Base-by-base conservation (phyloP, 2,113 vertebrate genomes). In the Tringa solitaria region DNA sequence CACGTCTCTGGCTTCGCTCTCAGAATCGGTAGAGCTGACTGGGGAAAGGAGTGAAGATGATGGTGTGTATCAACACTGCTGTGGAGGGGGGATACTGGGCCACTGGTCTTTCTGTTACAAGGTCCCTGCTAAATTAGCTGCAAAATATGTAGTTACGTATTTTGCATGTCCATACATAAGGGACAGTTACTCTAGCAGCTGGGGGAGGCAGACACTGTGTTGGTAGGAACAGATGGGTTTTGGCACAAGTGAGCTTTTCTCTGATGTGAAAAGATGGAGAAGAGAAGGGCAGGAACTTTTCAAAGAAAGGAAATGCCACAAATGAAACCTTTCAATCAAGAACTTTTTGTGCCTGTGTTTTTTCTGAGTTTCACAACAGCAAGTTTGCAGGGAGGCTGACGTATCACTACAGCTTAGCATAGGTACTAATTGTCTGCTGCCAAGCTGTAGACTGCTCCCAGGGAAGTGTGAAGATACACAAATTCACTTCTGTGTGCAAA, bases 41-140 rank as follows among this genome's bases (percentile, higher is more conserved):
- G 98, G 97, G 46, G 99, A 99, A 22, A 98, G 99, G 70, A 99
- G 98, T 13, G 99, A 99, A 90, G 99, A 99, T 10, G 99, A 99
- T 4, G 99, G 99, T 99, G 94, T 89, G 98, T 97, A 73, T 78
- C 56, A 3, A 1, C 23, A 4, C 7, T 30, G 39, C 28, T 1
- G 14, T 2, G 26, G 1, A 1, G 0, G 64, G 10, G 57, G 19
- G 9, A 15, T 6, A 1, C 24, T 4, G 46, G 46, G 56, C 48
- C 3, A 1, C 22, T 28, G 18, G 19, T 11, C 27, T 18, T 54
- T 24, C 17, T 56, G 6, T 14, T 70, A 17, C 14, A 10, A 23
- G 20, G 6, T 27, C 16, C 33, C 17, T 24, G 0, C 26, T 50
- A 6, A 60, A 65, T 43, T 14, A 59, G 26, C 68, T 76, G 57